Evolutionary conservation across 2,797 vertebrate species (phyloP).

Genomic region (Aphelocoma californica): DNA sequence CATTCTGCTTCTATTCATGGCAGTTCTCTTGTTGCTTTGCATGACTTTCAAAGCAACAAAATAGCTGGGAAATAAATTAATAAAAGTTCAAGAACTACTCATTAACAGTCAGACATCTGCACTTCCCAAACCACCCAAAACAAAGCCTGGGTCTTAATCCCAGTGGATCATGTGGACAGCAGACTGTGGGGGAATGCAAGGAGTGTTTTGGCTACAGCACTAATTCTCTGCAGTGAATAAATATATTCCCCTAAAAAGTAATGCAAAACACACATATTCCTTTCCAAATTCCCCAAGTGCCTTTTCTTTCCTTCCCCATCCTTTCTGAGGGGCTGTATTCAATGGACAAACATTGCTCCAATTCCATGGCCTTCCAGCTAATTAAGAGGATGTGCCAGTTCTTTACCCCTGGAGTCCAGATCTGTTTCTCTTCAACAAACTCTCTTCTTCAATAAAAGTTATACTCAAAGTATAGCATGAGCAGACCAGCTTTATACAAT

Average conservation of each 20-base stretch:
- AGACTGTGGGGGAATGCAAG: background rate
- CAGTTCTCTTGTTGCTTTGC: background rate
- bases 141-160: background rate
- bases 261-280: constrained; percentile 29
- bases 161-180: background rate
- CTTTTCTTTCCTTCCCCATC: background rate
- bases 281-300: background rate
- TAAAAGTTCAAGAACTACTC: background rate
- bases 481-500: background rate
- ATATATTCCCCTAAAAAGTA: constrained; percentile 7
- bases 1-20: background rate
- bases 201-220: constrained; percentile 23
- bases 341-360: background rate
- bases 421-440: constrained; percentile 41
- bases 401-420: constrained; percentile 5
- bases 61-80: constrained; percentile 5
- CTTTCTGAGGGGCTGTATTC: background rate
- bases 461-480: background rate
- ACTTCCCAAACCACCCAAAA: constrained; percentile 7
- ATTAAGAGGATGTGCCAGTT: constrained; percentile 8
- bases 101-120: constrained; percentile 24
- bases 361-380: background rate
- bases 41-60: constrained; percentile 24
- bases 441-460: background rate
- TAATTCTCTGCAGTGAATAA: constrained; percentile 29